phyloP scores from a whole-genome alignment of 2,113 vertebrate species.

The Sprattus sprattus region DNA sequence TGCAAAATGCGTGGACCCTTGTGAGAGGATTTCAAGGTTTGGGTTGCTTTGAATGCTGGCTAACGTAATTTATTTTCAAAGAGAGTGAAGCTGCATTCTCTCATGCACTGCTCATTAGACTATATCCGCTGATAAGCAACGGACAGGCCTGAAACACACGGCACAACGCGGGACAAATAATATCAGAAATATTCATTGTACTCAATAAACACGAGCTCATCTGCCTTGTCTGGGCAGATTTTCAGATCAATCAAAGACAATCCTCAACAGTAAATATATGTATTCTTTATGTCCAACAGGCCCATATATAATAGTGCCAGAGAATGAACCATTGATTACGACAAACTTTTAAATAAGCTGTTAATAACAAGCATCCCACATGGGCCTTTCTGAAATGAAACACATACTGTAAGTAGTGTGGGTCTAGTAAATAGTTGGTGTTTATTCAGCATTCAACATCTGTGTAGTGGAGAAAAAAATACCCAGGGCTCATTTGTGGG shows the following conservation, averaged over 20 bases:
- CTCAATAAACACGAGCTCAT: neutral
- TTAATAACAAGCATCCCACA: neutral
- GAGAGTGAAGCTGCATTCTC: neutral
- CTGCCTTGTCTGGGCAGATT: neutral
- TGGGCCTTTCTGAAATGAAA: neutral
- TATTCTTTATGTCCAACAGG: neutral
- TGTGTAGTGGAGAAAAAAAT: neutral
- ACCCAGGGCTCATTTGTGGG: neutral
- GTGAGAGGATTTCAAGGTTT: neutral
- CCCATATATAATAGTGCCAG: neutral
- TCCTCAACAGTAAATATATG: neutral
- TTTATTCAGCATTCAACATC: neutral
- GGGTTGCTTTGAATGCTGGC: neutral
- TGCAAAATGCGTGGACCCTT: neutral
- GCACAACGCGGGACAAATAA: neutral
- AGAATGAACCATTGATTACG: neutral
- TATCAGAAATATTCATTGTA: neutral
- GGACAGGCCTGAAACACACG: neutral
- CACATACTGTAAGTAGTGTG: neutral
- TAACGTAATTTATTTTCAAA: neutral
- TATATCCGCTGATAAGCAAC: neutral
- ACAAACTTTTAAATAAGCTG: neutral
- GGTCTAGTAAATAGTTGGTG: neutral
- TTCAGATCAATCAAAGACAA: neutral
- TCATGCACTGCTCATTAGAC: neutral